These are phyloP conservation scores for Tetrao urogallus DNA, from an alignment of 2,113 vertebrate species.

Conservation along the genomic window DNA sequence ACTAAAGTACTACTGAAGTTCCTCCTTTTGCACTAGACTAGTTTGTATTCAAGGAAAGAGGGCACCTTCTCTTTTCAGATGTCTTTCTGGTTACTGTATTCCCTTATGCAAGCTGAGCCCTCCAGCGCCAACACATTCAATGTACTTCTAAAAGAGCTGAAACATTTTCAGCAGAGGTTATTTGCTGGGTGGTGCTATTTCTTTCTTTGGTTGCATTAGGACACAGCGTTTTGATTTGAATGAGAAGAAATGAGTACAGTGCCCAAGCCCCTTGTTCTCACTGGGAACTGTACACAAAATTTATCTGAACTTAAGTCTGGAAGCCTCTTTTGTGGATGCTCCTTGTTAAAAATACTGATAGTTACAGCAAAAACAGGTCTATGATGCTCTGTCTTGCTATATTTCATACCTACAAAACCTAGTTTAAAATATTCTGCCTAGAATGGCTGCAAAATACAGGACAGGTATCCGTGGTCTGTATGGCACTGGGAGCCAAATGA, in stretches of 20 bases:
- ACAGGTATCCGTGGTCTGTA: background rate
- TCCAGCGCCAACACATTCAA: background rate
- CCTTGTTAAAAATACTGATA: background rate
- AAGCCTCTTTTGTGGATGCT: background rate
- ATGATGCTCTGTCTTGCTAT: background rate
- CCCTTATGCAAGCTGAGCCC: background rate
- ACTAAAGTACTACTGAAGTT: background rate
- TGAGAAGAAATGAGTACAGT: background rate
- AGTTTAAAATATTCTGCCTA: background rate
- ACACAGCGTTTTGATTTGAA: background rate
- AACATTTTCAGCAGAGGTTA: background rate
- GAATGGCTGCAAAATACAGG: background rate
- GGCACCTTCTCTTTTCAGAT: accelerated
- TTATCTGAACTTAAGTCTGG: background rate
- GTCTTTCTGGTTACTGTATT: background rate
- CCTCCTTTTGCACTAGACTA: background rate
- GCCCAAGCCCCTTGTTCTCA: background rate
- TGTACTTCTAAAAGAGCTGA: background rate
- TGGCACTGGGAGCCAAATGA: background rate
- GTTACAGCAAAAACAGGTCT: background rate
- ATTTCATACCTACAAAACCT: background rate
- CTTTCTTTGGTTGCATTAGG: background rate
- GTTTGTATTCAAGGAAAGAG: background rate
- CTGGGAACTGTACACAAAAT: background rate
- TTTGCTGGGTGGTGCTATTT: background rate